Percentiles rank a stretch among this genome's conserved stretches.
These are phyloP conservation scores for Apamea epomidion DNA, from an alignment of 2,888 invertebrate genomes.

Conservation along the genomic window DNA sequence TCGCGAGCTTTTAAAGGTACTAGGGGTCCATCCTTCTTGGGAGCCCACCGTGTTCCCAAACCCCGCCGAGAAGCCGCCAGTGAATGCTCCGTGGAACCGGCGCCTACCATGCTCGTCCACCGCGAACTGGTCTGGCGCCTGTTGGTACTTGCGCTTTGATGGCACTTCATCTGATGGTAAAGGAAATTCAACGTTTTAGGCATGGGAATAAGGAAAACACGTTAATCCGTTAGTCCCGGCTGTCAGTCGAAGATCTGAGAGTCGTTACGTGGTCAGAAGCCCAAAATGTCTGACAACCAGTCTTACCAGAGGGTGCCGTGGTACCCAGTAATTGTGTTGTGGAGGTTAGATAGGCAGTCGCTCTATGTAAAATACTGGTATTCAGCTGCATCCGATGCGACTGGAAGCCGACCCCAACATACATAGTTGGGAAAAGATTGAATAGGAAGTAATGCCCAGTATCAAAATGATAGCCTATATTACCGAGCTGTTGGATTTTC, in stretches of 20 bases:
- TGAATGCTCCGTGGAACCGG: slow-evolving; percentile 99
- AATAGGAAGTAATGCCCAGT: neutral
- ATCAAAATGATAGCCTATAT: neutral
- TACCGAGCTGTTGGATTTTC: neutral
- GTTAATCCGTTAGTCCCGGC: neutral
- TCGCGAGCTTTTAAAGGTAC: slow-evolving; percentile 97
- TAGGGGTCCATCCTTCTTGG: slow-evolving; percentile 98
- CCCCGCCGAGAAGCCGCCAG: slow-evolving; percentile 99
- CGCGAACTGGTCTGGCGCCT: slow-evolving; percentile 95
- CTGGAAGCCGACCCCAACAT: neutral
- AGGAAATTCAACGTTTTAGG: neutral
- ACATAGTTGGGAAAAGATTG: neutral
- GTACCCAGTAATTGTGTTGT: neutral
- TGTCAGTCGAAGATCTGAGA: neutral
- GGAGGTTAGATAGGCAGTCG: neutral
- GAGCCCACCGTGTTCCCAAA: slow-evolving; percentile 99
- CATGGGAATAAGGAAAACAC: neutral
- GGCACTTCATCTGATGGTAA: slow-evolving; percentile 93
- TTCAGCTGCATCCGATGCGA: neutral
- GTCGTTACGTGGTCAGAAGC: neutral
- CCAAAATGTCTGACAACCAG: neutral
- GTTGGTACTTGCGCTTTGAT: slow-evolving; percentile 94
- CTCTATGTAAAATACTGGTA: neutral
- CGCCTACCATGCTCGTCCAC: slow-evolving; percentile 96
- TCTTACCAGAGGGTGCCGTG: neutral